Conservation (phyloP, 2,113 vertebrate genomes). For the Marcusenius ussheri region DNA sequence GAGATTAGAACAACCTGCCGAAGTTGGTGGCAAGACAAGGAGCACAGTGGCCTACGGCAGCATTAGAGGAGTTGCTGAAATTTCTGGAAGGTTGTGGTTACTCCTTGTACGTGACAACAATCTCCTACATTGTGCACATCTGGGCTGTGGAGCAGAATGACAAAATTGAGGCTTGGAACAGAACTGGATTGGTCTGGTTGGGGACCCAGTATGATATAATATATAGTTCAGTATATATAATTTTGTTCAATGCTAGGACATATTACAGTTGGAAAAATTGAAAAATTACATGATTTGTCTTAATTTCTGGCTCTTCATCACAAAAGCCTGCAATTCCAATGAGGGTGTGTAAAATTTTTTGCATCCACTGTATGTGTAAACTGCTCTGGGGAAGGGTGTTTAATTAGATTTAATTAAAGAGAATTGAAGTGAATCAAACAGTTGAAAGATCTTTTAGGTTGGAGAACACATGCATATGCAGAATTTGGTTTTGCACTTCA, state of each 20-base stretch:
- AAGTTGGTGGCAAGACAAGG: not conserved
- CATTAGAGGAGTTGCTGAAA: not conserved
- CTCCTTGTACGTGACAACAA: not conserved
- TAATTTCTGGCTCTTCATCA: not conserved
- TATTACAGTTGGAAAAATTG: not conserved
- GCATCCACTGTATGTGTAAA: not conserved
- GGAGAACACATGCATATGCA: not conserved
- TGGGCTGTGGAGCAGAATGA: not conserved
- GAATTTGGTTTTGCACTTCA: not conserved
- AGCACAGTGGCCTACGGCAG: not conserved
- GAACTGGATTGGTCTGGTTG: not conserved
- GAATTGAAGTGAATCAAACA: not conserved
- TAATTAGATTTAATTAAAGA: not conserved
- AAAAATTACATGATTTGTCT: not conserved
- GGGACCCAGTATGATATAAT: not conserved
- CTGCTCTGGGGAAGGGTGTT: not conserved
- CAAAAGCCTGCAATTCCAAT: not conserved
- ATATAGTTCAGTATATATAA: too few species aligned
- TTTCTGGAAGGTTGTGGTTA: not conserved
- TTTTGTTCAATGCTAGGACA: not conserved
- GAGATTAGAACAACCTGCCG: not conserved
- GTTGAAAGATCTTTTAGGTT: not conserved
- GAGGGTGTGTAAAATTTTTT: not conserved
- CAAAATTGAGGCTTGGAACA: not conserved
- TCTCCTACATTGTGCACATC: not conserved